These are phyloP conservation scores for Drosophila prostipennis DNA, from an alignment of 2,888 invertebrate species.

Conservation along the genomic window DNA sequence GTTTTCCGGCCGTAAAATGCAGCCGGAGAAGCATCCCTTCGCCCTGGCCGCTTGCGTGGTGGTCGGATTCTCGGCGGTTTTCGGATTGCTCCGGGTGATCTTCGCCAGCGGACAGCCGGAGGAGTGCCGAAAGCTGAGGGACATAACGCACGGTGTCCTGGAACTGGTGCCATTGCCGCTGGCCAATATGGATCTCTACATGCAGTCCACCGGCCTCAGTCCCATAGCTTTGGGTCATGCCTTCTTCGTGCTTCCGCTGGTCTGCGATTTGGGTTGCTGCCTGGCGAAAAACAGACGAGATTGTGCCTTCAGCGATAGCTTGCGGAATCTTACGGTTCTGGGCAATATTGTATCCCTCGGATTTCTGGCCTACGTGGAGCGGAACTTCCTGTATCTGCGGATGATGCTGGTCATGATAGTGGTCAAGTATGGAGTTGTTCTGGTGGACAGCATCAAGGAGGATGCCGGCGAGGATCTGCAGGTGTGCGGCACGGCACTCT, in stretches of 20 bases:
- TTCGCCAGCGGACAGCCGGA: conserved; percentile 34
- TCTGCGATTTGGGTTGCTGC: conserved; percentile 60
- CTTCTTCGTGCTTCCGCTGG: conserved; percentile 70
- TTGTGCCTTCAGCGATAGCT: conserved; percentile 52
- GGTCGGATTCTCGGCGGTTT: conserved; percentile 62
- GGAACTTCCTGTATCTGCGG: conserved; percentile 52
- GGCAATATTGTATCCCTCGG: conserved; percentile 73
- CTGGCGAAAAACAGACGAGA: conserved; percentile 44
- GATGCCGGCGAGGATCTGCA: conserved; percentile 58
- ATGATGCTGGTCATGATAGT: conserved; percentile 61
- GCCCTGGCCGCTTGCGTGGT: conserved; percentile 67
- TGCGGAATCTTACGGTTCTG: conserved; percentile 63
- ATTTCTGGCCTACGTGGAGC: conserved; percentile 60
- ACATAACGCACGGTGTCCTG: conserved; percentile 54
- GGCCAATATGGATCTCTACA: conserved; percentile 75
- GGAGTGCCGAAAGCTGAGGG: conserved; percentile 39
- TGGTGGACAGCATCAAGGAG: conserved; percentile 55
- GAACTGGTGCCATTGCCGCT: conserved; percentile 71
- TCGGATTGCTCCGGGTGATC: conserved; percentile 62
- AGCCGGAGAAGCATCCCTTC: conserved; percentile 54
- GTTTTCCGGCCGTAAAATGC: conserved; percentile 45
- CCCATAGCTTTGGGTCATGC: conserved; percentile 65
- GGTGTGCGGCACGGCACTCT: conserved; percentile 56
- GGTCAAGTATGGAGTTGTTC: conserved; percentile 55
- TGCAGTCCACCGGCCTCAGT: conserved; percentile 43